phyloP scores from a whole-genome alignment of 2,113 vertebrate genomes.

The Rhinolophus sinicus region DNA sequence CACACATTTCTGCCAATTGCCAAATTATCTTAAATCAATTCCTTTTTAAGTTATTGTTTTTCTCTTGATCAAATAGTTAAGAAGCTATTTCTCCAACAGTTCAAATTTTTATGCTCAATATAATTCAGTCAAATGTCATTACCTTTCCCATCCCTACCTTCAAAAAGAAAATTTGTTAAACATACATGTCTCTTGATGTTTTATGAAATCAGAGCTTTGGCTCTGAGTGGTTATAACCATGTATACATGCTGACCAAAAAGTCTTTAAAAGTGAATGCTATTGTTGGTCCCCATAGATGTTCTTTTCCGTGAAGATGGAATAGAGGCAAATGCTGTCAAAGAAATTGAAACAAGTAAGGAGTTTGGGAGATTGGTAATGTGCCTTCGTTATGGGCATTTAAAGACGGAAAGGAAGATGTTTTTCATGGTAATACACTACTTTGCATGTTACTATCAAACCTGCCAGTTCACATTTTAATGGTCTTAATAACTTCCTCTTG shows the following conservation, averaged over 20 bases:
- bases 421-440: not conserved
- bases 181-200: not conserved
- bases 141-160: not conserved
- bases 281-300: not conserved
- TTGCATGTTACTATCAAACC: not conserved
- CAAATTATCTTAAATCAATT: not conserved
- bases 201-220: not conserved
- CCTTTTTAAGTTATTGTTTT: not conserved
- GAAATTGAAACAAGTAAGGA: not conserved
- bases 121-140: not conserved
- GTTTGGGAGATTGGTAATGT: not conserved
- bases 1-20: not conserved
- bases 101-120: not conserved
- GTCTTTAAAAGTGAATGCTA: not conserved
- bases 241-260: not conserved
- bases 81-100: not conserved
- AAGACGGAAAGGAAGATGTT: slow-evolving; percentile 12
- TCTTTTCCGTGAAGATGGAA: not conserved
- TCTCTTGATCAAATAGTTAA: not conserved
- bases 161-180: not conserved
- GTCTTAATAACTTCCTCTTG: not conserved
- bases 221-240: not conserved
- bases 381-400: not conserved
- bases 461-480: slow-evolving; percentile 8
- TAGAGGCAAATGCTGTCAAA: not conserved